These are phyloP conservation scores for Onthophagus taurus DNA, from an alignment of 1,140 invertebrate genomes.

Conservation along the genomic window DNA sequence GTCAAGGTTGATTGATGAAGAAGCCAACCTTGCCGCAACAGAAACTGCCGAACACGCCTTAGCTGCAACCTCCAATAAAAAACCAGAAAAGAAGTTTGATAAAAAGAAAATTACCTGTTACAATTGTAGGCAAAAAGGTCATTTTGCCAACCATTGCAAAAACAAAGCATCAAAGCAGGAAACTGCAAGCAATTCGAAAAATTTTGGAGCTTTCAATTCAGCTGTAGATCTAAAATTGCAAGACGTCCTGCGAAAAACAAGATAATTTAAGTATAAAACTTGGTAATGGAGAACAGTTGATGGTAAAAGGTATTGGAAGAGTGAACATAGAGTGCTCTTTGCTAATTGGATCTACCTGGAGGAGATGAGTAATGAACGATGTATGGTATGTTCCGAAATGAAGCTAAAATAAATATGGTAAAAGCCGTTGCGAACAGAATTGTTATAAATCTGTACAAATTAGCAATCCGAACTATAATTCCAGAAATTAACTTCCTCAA, in stretches of 20 bases:
- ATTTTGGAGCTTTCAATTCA: too few species aligned
- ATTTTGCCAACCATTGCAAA: constrained; percentile 24
- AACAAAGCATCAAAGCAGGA: too few species aligned
- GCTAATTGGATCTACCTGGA: not conserved
- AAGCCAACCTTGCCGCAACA: constrained; percentile 27
- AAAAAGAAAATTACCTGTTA: constrained; percentile 18
- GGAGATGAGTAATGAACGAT: not conserved
- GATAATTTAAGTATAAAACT: not conserved
- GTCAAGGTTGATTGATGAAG: constrained; percentile 34
- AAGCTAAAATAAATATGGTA: not conserved
- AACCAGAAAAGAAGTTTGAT: too few species aligned
- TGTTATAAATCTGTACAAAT: not conserved
- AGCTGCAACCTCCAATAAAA: constrained; percentile 16
- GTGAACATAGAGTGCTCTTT: not conserved
- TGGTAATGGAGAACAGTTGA: not conserved
- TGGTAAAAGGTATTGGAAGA: not conserved
- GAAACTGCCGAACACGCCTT: constrained; percentile 27
- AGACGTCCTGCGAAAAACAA: too few species aligned
- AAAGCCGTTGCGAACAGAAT: not conserved
- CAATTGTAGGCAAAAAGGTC: constrained; percentile 26
- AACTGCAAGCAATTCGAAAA: too few species aligned
- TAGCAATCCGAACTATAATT: not conserved
- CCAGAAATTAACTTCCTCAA: not conserved
- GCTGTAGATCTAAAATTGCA: too few species aligned
- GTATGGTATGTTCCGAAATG: not conserved